Evolutionary conservation across 2,888 invertebrate genomes (phyloP).

Genomic region (Hirudinaria manillensis): DNA sequence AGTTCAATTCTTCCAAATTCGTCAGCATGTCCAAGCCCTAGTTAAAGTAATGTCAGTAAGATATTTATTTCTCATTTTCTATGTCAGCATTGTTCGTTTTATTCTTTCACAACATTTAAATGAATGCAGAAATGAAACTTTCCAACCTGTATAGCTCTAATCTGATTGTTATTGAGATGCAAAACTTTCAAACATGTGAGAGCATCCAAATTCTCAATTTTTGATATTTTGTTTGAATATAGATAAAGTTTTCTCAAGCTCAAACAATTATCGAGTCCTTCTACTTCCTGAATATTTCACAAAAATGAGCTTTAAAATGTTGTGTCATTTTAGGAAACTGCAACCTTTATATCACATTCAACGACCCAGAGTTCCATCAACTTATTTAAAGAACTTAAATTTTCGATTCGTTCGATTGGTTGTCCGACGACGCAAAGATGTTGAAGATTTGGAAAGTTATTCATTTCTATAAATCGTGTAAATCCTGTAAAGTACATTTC

Average conservation of each 20-base stretch:
- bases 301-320: neutral
- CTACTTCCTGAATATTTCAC: slow-evolving; percentile 21
- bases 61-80: too few species aligned
- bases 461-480: slow-evolving; percentile 48
- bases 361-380: slow-evolving; percentile 43
- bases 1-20: slow-evolving; percentile 48
- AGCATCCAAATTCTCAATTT: slow-evolving; percentile 49
- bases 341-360: slow-evolving; percentile 42
- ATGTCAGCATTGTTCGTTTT: too few species aligned
- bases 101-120: too few species aligned
- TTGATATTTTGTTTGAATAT: slow-evolving; percentile 49
- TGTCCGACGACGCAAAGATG: slow-evolving; percentile 40
- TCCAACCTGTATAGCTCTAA: slow-evolving; percentile 48
- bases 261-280: slow-evolving; percentile 44
- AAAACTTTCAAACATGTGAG: slow-evolving; percentile 47
- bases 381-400: slow-evolving; percentile 37
- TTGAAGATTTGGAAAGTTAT: slow-evolving; percentile 50
- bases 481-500: slow-evolving; percentile 54
- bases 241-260: slow-evolving; percentile 48
- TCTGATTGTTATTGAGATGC: slow-evolving; percentile 50
- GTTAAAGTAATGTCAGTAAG: slow-evolving; percentile 9
- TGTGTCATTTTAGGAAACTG: neutral
- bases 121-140: too few species aligned
- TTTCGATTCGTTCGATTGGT: slow-evolving; percentile 38
- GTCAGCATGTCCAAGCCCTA: slow-evolving; percentile 47